Evolutionary conservation across 2,113 vertebrate species (phyloP).

Genomic region (Phalacrocorax brasilianus): DNA sequence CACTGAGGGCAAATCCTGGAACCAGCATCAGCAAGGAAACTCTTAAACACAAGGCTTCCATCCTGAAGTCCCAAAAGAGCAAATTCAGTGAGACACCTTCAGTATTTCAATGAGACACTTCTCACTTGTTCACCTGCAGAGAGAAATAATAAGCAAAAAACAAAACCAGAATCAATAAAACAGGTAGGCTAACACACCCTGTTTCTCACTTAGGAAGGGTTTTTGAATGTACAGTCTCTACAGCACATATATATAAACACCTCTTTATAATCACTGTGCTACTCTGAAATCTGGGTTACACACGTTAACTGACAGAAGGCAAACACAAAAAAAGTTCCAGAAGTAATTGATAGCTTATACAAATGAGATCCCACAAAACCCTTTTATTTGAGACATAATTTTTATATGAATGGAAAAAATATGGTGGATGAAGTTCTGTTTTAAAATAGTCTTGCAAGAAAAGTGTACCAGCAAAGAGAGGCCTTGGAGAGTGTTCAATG

Average conservation of each 20-base stretch:
- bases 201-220: not conserved
- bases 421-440: not conserved
- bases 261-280: not conserved
- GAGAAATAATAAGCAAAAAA: not conserved
- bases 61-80: conserved; percentile 22
- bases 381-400: not conserved
- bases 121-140: conserved; percentile 39
- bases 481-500: not conserved
- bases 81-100: not conserved
- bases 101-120: not conserved
- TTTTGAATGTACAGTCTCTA: not conserved
- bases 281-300: not conserved
- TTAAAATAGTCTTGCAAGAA: not conserved
- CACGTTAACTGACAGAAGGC: not conserved
- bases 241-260: not conserved
- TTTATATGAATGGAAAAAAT: not conserved
- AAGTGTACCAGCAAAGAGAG: not conserved
- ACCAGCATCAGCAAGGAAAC: conserved; percentile 65
- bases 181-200: not conserved
- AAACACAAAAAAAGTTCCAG: not conserved
- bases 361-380: not conserved
- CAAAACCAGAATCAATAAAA: not conserved
- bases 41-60: conserved; percentile 67
- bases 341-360: not conserved
- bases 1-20: conserved; percentile 60